These are phyloP conservation scores for Holacanthus passer DNA, from an alignment of 2,113 vertebrate genomes.

Conservation along the genomic window DNA sequence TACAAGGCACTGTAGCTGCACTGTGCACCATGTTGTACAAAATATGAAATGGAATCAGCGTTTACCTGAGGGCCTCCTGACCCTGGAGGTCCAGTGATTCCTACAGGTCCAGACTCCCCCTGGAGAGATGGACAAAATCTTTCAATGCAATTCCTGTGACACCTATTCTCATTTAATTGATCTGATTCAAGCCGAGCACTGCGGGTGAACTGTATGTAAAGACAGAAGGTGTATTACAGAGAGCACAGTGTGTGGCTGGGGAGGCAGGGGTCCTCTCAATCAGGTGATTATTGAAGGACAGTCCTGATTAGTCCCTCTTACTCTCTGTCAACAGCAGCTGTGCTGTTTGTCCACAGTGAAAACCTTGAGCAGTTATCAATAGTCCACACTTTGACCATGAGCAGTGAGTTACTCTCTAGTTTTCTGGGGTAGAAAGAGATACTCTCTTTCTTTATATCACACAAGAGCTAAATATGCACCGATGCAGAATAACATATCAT, in stretches of 20 bases:
- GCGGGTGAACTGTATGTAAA: neutral
- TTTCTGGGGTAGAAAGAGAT: neutral
- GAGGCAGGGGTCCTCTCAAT: neutral
- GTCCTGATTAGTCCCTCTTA: conserved; percentile 5
- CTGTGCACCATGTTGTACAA: neutral
- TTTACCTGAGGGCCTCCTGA: conserved; percentile 75
- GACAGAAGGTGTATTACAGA: neutral
- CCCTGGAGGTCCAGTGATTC: conserved; percentile 69
- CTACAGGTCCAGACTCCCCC: conserved; percentile 70
- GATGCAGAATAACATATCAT: neutral
- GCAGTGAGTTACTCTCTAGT: neutral
- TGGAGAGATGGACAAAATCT: conserved; percentile 39
- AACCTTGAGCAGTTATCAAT: neutral
- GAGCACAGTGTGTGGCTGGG: neutral
- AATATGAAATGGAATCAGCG: neutral
- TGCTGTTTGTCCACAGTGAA: neutral
- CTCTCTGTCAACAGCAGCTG: neutral
- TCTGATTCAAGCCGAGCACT: conserved; percentile 11
- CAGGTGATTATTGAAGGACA: conserved; percentile 12
- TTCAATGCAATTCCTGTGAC: neutral
- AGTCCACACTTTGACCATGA: neutral
- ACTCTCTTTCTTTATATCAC: neutral
- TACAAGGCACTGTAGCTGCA: neutral
- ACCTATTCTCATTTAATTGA: conserved; percentile 3
- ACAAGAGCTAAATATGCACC: neutral